Base-by-base conservation (phyloP, 1,140 invertebrate genomes). In the Drosophila ambigua region DNA sequence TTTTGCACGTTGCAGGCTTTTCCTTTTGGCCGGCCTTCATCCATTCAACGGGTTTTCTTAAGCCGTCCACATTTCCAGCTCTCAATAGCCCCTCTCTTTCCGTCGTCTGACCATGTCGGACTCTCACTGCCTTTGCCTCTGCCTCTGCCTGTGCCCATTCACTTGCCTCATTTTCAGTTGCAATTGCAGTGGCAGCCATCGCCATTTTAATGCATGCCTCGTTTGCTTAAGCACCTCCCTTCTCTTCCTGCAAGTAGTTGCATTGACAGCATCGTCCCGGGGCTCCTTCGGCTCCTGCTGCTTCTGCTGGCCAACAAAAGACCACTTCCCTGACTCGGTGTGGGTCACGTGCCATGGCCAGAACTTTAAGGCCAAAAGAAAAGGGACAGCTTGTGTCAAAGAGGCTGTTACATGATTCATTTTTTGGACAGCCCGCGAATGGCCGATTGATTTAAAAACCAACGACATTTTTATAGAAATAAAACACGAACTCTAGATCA, bases 121-220 rank as follows among this genome's bases (percentile, higher is more conserved):
- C 26, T 26, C n/a, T 20, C 54, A 9, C 23, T 57, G 13, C 13
- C 39, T 54, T 11, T 11, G n/a, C 39, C 16, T 57, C n/a, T 24
- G 26, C 48, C 58, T 54, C n/a, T 24, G 26, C 48, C 58, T 54
- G 60, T 62, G 58, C 79, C 60, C 65, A 75, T 78, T 75, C 54
- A 75, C 75, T 83, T 82, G 79, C 39, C 79, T 82, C 69, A 82
- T 82, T 82, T 82, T 74, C 79, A 74, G 79, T 82, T 82, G 79
- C 73, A 82, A 79, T 82, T 82, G 73, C 73, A 82, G 28, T 68
- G 31, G 35, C 23, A 39, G 72, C 66, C 63, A 62, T 62, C 23
- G 54, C 55, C 68, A 74, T 77, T 81, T 82, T 77, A 82, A 69
- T 81, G 62, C 78, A 81, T 64, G 64, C 44, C 53, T 61, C 74